These are phyloP conservation scores for Cecidostiba fungosa DNA, from an alignment of 2,888 invertebrate genomes.

Conservation along the genomic window DNA sequence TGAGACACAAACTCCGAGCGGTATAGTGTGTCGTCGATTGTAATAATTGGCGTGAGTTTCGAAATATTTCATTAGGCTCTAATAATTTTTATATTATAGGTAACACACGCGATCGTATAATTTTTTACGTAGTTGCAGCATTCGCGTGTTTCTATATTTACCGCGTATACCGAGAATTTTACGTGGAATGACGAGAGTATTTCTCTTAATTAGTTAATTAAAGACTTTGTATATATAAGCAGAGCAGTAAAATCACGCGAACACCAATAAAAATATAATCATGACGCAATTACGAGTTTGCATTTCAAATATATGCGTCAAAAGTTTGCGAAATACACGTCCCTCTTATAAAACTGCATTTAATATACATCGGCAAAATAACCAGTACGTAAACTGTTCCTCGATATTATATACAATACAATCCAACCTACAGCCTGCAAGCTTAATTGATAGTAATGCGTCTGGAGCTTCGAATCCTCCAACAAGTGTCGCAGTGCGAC, in stretches of 20 bases:
- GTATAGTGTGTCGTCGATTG: conserved; percentile 7
- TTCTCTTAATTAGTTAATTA: background rate
- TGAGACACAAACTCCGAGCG: background rate
- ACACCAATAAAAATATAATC: background rate
- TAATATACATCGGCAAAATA: too few relatives aligned
- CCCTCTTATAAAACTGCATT: too few relatives aligned
- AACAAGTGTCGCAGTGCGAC: background rate
- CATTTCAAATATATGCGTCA: too few relatives aligned
- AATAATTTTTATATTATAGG: background rate
- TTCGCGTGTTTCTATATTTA: background rate
- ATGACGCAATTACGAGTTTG: background rate
- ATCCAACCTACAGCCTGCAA: background rate
- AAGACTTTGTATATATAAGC: background rate
- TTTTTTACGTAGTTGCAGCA: background rate
- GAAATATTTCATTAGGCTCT: background rate
- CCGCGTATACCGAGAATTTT: background rate
- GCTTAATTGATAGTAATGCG: conserved; percentile 40
- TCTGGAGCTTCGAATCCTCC: conserved; percentile 9
- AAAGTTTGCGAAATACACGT: too few relatives aligned
- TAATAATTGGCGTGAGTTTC: background rate
- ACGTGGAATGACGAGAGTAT: background rate
- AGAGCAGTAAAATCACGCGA: background rate
- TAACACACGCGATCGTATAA: background rate
- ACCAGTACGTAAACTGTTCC: background rate
- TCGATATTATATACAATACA: background rate